Base-by-base conservation (phyloP, 2,797 vertebrate species). In the Sciaenops ocellatus region DNA sequence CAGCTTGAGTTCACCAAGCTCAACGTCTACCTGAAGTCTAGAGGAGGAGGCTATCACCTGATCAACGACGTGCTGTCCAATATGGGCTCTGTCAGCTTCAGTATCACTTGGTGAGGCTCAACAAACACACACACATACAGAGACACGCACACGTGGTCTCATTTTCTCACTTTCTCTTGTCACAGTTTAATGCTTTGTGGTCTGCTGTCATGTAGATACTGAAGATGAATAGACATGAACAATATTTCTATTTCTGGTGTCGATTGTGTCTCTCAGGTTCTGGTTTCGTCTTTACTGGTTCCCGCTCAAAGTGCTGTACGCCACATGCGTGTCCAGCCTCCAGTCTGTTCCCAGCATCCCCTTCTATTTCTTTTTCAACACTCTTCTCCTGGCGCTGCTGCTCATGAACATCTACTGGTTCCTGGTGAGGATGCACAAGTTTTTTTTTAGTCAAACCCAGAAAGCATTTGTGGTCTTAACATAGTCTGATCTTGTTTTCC, bases 391-490 rank as follows among this genome's bases (percentile, higher is more conserved):
- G 10, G 47, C 95, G 15, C 94, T 99, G 90, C 95, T 96, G 8
- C 92, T 96, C 85, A 99, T 99, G 98, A 99, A 99, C 89, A 95
- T 99, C 93, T 99, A 99, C 93, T 99, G 98, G 98, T 99, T 99
- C 86, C 90, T 98, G 97, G 98, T 99, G 94, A 96, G 98, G 87
- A 22, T 15, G 52, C 48, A 22, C n/a, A 8, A 7, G 3, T 61
- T 62, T 5, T 38, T 41, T 34, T 34, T 1, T 18, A 22, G 3
- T 73, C 17, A 50, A 56, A 48, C 9, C 12, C 30, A 61, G 22
- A 60, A 26, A 47, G 13, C 8, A 50, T 51, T n/a, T 24, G 10
- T 22, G 48, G 5, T 42, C 22, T 20, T n/a, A 4, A 30, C 41
- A 34, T 52, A 7, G 3, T 54, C 24, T 80, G 16, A 76, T 50